Evolutionary conservation across 1,140 invertebrate genomes (phyloP).

Genomic region (Pseudachorutes palmiensis): DNA sequence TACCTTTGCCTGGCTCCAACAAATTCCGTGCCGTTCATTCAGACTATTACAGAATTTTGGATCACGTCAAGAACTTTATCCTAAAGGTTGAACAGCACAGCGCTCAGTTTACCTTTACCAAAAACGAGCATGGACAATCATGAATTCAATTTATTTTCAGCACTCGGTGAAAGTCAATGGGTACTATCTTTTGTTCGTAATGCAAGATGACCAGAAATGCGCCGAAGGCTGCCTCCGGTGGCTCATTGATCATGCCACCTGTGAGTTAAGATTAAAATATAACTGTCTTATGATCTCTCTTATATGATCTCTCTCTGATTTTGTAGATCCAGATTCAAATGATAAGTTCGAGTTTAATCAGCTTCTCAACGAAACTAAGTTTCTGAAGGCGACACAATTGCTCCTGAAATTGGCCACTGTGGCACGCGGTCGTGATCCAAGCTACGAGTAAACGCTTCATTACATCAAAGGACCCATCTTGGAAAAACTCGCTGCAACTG

Average conservation of each 20-base stretch:
- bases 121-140: too few species aligned
- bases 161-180: too few species aligned
- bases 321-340: background rate
- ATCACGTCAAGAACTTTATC: slow-evolving; percentile 21
- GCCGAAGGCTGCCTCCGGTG: slow-evolving; percentile 14
- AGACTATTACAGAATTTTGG: slow-evolving; percentile 24
- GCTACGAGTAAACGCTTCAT: background rate
- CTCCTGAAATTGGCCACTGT: background rate
- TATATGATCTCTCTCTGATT: background rate
- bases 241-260: slow-evolving; percentile 7
- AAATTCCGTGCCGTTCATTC: background rate
- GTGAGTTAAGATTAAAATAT: background rate
- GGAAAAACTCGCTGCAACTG: too few species aligned
- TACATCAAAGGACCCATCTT: background rate
- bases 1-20: slow-evolving; percentile 27
- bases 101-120: background rate
- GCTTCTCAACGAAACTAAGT: background rate
- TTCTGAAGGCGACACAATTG: background rate
- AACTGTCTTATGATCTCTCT: background rate
- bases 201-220: background rate
- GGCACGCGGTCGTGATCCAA: background rate
- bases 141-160: too few species aligned
- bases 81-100: too few species aligned
- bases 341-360: background rate
- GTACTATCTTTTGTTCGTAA: slow-evolving; percentile 10